Evolutionary conservation across 2,888 invertebrate genomes (phyloP).

Genomic region (Caenorhabditis sinica): DNA sequence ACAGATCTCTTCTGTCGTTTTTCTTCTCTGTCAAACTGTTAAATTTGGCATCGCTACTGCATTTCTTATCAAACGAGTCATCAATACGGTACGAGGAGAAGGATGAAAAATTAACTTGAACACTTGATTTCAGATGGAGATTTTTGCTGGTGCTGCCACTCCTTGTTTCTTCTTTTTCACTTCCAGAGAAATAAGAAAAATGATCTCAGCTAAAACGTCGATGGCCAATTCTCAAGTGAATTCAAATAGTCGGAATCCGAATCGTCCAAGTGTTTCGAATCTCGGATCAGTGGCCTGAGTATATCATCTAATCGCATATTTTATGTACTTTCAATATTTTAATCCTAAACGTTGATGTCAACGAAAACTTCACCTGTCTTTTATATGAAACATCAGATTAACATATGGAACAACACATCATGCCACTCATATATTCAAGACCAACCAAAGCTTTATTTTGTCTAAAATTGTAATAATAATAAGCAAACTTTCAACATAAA

Average conservation of each 20-base stretch:
- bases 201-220: conserved; percentile 41
- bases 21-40: conserved; percentile 56
- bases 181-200: conserved; percentile 40
- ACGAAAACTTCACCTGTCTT: too few species aligned
- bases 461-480: too few species aligned
- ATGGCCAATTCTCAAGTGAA: conserved; percentile 29
- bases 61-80: conserved; percentile 58
- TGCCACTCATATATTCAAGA: too few species aligned
- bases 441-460: too few species aligned
- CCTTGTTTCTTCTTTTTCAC: conserved; percentile 62
- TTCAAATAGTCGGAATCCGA: conserved; percentile 17
- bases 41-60: conserved; percentile 43
- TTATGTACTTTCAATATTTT: too few species aligned
- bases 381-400: too few species aligned
- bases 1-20: conserved; percentile 56
- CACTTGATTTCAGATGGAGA: conserved; percentile 47
- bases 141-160: conserved; percentile 53
- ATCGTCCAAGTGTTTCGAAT: conserved; percentile 18
- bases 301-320: not conserved
- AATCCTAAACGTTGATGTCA: too few species aligned
- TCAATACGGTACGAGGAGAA: conserved; percentile 46
- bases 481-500: too few species aligned
- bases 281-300: conserved; percentile 10
- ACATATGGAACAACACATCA: too few species aligned
- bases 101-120: conserved; percentile 5